A percentile compares a stretch with the other conserved stretches of the same genome.
Evolutionary conservation across 2,113 vertebrate species (phyloP).

Genomic region (Bujurquina vittata): DNA sequence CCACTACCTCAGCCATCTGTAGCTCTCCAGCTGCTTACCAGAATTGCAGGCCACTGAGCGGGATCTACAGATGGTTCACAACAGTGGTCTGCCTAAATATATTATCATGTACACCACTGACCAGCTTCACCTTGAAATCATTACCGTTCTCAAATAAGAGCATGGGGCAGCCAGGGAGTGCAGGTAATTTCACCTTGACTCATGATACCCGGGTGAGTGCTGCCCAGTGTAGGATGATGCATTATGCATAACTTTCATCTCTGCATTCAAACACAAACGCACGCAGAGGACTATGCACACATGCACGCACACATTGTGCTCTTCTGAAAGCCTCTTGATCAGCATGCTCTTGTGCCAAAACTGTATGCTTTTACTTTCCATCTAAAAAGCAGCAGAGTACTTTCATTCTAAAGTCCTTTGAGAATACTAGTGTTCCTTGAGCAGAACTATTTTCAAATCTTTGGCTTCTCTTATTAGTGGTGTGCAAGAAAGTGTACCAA

Average conservation of each 20-base stretch:
- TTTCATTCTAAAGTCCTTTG: slow-evolving; percentile 49
- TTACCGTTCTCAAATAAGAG: slow-evolving; percentile 55
- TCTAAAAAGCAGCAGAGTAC: slow-evolving; percentile 41
- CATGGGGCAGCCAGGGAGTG: slow-evolving; percentile 40
- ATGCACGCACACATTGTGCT: slow-evolving; percentile 2
- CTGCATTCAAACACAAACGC: slow-evolving; percentile 30
- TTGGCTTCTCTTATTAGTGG: slow-evolving; percentile 7
- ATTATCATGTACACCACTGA: slow-evolving; percentile 79
- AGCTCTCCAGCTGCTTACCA: slow-evolving; percentile 81
- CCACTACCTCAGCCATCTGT: slow-evolving; percentile 76
- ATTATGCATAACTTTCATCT: slow-evolving; percentile 64
- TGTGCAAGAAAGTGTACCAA: neutral
- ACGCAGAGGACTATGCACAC: slow-evolving; percentile 10
- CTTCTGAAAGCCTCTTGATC: slow-evolving; percentile 44
- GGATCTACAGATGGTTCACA: slow-evolving; percentile 77
- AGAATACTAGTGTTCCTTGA: slow-evolving; percentile 51
- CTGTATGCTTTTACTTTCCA: slow-evolving; percentile 34
- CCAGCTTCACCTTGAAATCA: slow-evolving; percentile 77
- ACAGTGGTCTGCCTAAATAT: slow-evolving; percentile 81
- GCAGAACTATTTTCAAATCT: slow-evolving; percentile 42
- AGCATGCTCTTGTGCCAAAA: slow-evolving; percentile 24
- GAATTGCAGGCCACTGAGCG: slow-evolving; percentile 69
- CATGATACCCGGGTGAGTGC: slow-evolving; percentile 50
- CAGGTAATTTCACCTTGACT: slow-evolving; percentile 67
- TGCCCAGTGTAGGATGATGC: slow-evolving; percentile 44